Conservation (phyloP, 92 coral and sea anemone species). For the Parazoanthus atlanticus region DNA sequence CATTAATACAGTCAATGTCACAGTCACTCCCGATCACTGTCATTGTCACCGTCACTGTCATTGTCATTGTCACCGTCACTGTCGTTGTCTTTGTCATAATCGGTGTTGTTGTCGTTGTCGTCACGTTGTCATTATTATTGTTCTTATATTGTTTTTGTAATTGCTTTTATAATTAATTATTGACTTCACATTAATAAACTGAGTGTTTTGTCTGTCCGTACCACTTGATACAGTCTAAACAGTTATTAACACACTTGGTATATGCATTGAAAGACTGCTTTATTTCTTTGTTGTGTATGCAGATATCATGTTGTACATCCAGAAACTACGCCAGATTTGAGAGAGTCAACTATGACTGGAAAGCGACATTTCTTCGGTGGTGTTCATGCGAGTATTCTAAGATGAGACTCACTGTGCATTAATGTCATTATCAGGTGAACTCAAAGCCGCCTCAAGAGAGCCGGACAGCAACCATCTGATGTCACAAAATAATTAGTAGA, state of each 20-base stretch:
- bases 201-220: background rate
- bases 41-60: no score
- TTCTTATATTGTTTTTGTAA: no score
- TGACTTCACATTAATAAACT: no score
- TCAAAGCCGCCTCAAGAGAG: background rate
- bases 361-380: slow-evolving; percentile 76
- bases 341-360: slow-evolving; percentile 70
- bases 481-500: background rate
- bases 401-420: slow-evolving; percentile 32
- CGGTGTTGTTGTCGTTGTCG: background rate
- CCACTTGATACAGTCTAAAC: background rate
- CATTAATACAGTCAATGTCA: no score
- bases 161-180: no score
- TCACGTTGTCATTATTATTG: no score
- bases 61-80: background rate
- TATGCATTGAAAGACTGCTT: no score
- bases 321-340: slow-evolving; percentile 76
- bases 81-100: background rate
- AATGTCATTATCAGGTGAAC: background rate
- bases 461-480: background rate
- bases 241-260: background rate
- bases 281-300: background rate
- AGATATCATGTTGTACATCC: slow-evolving; percentile 68
- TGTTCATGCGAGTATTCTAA: slow-evolving; percentile 67
- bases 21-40: no score